A percentile compares a stretch with the other conserved stretches of the same genome.
phyloP scores from a whole-genome alignment of 2,113 vertebrate species.

The Telmatochromis brichardi region DNA sequence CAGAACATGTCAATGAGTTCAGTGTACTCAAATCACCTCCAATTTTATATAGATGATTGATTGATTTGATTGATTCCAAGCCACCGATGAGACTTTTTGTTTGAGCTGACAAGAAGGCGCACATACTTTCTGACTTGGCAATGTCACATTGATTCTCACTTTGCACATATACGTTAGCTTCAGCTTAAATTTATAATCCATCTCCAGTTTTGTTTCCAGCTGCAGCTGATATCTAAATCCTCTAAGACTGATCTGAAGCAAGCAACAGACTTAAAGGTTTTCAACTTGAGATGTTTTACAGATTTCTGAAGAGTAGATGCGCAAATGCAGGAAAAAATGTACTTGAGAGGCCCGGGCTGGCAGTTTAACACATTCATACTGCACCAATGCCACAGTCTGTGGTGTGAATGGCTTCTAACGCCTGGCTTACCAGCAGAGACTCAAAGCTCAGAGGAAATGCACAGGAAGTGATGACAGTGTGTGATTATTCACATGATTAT shows the following conservation, averaged over 20 bases:
- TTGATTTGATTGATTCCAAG: neutral
- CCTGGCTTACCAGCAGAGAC: neutral
- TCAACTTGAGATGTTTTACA: rapidly evolving
- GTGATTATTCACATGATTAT: neutral
- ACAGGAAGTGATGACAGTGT: neutral
- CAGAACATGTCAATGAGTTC: neutral
- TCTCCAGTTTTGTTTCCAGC: neutral
- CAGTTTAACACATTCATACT: neutral
- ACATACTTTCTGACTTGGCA: rapidly evolving
- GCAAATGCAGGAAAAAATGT: rapidly evolving
- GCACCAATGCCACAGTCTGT: rapidly evolving
- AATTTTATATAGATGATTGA: neutral
- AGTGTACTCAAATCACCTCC: neutral
- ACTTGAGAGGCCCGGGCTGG: neutral
- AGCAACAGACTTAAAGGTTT: neutral
- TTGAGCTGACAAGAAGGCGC: neutral
- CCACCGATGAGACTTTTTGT: rapidly evolving
- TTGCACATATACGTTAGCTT: neutral
- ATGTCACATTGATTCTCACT: neutral
- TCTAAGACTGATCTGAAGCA: neutral
- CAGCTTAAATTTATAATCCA: rapidly evolving
- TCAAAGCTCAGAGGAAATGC: neutral
- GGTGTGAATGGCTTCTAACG: rapidly evolving
- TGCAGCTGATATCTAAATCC: neutral
- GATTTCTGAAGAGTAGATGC: rapidly evolving